These are phyloP conservation scores for Leucoraja ocellata DNA, from an alignment of 2,797 vertebrate genomes.

Conservation along the genomic window DNA sequence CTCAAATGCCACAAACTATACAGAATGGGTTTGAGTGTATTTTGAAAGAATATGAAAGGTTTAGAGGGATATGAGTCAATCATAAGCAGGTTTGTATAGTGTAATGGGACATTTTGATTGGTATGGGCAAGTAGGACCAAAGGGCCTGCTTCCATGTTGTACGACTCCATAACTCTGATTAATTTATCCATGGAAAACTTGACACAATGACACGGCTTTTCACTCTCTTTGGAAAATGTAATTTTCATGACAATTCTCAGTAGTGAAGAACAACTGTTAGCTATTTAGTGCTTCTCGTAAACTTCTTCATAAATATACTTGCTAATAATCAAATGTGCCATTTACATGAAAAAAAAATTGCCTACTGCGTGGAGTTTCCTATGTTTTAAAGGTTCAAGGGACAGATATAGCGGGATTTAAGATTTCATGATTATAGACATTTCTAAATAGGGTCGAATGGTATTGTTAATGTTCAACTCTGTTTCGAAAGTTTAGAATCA, in stretches of 20 bases:
- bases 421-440: neutral
- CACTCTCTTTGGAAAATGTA: neutral
- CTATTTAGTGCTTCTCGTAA: neutral
- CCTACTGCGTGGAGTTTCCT: neutral
- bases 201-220: neutral
- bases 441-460: neutral
- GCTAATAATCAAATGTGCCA: neutral
- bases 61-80: no score
- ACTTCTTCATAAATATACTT: neutral
- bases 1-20: neutral
- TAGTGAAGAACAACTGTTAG: neutral
- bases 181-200: neutral
- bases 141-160: no score
- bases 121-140: no score
- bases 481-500: neutral
- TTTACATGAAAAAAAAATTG: neutral
- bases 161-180: neutral
- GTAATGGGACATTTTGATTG: no score
- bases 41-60: neutral
- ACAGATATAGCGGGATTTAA: neutral
- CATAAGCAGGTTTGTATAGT: no score
- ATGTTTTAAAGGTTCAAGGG: neutral
- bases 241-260: neutral
- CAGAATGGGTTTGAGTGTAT: neutral
- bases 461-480: neutral